A percentile compares a stretch with the other conserved stretches of the same genome.
Conservation (phyloP, 2,113 vertebrate species). For the Noctilio leporinus region DNA sequence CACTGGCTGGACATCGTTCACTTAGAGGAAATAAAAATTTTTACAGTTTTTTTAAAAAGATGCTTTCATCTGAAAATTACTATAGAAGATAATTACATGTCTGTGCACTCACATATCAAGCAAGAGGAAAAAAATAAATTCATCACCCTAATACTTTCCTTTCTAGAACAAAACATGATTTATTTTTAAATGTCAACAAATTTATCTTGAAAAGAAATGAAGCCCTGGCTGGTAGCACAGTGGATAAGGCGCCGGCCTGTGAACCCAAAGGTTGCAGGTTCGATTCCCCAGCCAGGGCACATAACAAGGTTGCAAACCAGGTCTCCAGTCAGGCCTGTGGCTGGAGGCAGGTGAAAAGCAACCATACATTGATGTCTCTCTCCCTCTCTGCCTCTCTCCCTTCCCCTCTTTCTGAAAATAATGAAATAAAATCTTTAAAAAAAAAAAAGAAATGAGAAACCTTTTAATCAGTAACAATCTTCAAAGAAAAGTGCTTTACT, state of each 20-base stretch:
- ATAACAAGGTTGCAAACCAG: no score
- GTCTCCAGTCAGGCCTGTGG: no score
- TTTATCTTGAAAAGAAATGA: slow-evolving; percentile 33
- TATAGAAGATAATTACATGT: slow-evolving; percentile 48
- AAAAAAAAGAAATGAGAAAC: slow-evolving; percentile 54
- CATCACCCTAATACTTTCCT: background rate
- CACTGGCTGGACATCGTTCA: slow-evolving; percentile 54
- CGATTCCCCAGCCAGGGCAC: no score
- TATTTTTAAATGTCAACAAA: slow-evolving; percentile 43
- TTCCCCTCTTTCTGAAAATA: no score
- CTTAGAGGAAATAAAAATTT: slow-evolving; percentile 63
- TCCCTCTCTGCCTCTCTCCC: no score
- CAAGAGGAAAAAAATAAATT: slow-evolving; percentile 19
- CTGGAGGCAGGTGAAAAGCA: no score
- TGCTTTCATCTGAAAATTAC: slow-evolving; percentile 52
- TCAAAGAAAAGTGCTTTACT: background rate
- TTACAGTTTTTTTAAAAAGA: slow-evolving; percentile 51
- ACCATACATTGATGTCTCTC: no score
- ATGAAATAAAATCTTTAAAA: no score
- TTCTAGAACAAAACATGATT: slow-evolving; percentile 32
- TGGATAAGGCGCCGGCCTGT: no score
- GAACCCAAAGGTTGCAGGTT: no score
- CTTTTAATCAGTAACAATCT: background rate
- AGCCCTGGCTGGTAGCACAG: no score
- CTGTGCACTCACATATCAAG: slow-evolving; percentile 32